Conservation (phyloP, 2,797 vertebrate genomes). For the Typhlichthys eigenmanni region DNA sequence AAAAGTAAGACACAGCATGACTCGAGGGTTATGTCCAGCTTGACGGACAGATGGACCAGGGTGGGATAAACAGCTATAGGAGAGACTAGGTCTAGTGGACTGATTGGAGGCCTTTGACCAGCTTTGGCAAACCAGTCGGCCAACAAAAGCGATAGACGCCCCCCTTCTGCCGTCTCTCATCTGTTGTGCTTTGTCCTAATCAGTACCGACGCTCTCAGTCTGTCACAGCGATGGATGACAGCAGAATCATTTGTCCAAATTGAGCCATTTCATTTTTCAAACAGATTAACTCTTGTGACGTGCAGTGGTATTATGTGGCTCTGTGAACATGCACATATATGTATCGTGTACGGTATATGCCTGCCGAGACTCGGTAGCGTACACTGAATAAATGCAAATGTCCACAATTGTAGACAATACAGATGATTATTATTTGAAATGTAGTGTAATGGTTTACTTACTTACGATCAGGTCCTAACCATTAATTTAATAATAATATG, state of each 20-base stretch:
- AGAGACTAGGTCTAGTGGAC: constrained; percentile 30
- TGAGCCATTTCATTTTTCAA: constrained; percentile 67
- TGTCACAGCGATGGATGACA: constrained; percentile 64
- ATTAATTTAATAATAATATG: too few species aligned
- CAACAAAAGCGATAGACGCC: constrained; percentile 55
- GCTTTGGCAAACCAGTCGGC: constrained; percentile 44
- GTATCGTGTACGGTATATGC: constrained; percentile 16
- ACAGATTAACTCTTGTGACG: constrained; percentile 68
- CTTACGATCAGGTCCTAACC: too few species aligned
- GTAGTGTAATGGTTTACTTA: constrained; percentile 1
- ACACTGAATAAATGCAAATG: constrained; percentile 48
- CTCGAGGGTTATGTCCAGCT: constrained; percentile 19
- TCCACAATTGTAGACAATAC: background rate
- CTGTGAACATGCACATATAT: constrained; percentile 39
- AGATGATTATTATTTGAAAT: constrained; percentile 32
- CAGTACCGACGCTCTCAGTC: constrained; percentile 65
- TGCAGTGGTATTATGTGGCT: constrained; percentile 1
- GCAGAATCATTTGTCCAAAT: constrained; percentile 72
- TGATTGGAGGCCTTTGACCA: constrained; percentile 49
- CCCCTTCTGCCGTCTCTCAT: constrained; percentile 24
- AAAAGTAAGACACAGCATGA: constrained; percentile 8
- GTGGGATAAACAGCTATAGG: constrained; percentile 20
- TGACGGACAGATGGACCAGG: constrained; percentile 7
- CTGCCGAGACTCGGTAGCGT: constrained; percentile 51
- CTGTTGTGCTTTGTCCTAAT: constrained; percentile 26